Base-by-base conservation (phyloP, 2,113 vertebrate genomes). In the Numenius arquata region DNA sequence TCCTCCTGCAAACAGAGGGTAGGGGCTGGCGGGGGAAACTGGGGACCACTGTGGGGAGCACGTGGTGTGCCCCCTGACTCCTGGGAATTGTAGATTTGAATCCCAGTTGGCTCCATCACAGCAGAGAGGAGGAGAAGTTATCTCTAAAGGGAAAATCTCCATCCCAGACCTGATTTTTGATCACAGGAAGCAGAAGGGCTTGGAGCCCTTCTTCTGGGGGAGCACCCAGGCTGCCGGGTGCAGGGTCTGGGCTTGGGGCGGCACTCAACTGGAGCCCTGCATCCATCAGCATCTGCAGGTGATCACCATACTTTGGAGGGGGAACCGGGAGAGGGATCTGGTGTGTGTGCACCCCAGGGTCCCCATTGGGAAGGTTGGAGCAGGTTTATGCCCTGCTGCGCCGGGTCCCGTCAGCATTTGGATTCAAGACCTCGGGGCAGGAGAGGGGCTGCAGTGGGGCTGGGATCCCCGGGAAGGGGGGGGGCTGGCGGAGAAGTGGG, bases 161-260 rank as follows among this genome's bases (percentile, higher is more conserved):
- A 61, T 61, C 85, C 66, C 71, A 76, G 27, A 36, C 29, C 38
- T 55, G 70, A 27, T 71, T 26, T 55, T 43, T 29, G 27, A 32
- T 78, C 4, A n/a, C 55, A 38, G 47, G 36, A 52, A 50, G 9
- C 25, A 45, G 74, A 66, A 50, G 43, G 80, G 13, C 47, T 87
- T 30, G 29, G 41, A 73, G 43, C 50, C 6, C 72, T 58, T 25
- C 6, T 43, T 52, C 16, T 62, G n/a, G 0, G 3, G n/a, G 19
- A 55, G 63, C 5, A 0, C 22, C 50, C 0, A 0, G 0, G 4
- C 20, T 66, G 65, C 52, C 8, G 53, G 23, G 30, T n/a, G 45
- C 36, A n/a, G 38, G 41, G 11, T 41, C 66, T 0, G 3, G 56
- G 38, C 78, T 87, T 81, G 41, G 56, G 41, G 61, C 4, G 12